These are phyloP conservation scores for Mimachlamys varia DNA, from an alignment of 2,888 invertebrate genomes.

Conservation along the genomic window DNA sequence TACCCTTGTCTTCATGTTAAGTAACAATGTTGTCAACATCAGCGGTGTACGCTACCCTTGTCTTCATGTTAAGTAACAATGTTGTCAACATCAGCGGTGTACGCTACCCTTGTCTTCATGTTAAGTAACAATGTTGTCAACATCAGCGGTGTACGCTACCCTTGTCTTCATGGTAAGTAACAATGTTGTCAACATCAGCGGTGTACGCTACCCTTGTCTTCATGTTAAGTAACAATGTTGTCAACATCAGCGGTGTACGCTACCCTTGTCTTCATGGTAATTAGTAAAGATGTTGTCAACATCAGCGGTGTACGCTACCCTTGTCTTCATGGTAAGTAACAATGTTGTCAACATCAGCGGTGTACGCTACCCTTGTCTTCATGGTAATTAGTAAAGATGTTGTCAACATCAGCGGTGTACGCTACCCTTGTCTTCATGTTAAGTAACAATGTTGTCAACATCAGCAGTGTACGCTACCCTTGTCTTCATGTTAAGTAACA, in stretches of 20 bases:
- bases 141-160: conserved; percentile 25
- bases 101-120: conserved; percentile 45
- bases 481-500: conserved; percentile 49
- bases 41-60: conserved; percentile 37
- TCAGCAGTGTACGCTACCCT: conserved; percentile 36
- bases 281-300: too few relatives aligned
- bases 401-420: conserved; percentile 15
- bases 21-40: too few relatives aligned
- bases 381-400: too few relatives aligned
- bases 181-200: conserved; percentile 1
- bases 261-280: conserved; percentile 45
- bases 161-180: conserved; percentile 48
- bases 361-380: conserved; percentile 40
- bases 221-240: too few relatives aligned
- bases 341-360: conserved; percentile 8
- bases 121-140: too few relatives aligned
- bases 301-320: conserved; percentile 32
- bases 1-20: conserved; percentile 45
- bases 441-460: too few relatives aligned
- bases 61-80: too few relatives aligned
- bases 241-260: conserved; percentile 34
- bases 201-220: conserved; percentile 41
- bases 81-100: conserved; percentile 1
- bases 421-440: conserved; percentile 45
- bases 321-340: conserved; percentile 49